Base-by-base conservation (phyloP, 2,888 invertebrate species). In the Xylocampa areola region DNA sequence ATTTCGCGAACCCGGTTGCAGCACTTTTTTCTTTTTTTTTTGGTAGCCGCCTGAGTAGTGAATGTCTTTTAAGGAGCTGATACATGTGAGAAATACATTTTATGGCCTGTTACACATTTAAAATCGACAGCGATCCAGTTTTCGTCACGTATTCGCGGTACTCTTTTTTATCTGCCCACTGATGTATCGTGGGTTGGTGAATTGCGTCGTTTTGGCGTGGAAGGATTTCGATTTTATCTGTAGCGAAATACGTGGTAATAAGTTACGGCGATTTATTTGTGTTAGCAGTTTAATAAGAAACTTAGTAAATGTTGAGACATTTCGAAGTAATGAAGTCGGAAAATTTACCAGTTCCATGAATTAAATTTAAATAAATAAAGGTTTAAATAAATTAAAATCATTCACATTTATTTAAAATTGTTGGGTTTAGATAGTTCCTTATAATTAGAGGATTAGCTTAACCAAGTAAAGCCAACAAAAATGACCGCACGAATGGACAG, bases 21-120 rank as follows among this genome's bases (percentile, higher is more conserved):
- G 70, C 74, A 74, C 77, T 49, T 73, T 75, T 74, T 39, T 49
- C 33, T 48, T 68, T 55, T 73, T 55, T 73, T 82, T 81, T 82
- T 84, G 74, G 86, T 82, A 84, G 83, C 81, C 68, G 69, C 62
- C 65, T 47, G 62, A 61, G 68, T 76, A 59, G 66, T 63, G 72
- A 73, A 76, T 68, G 76, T 77, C 77, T 80, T 81, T 79, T 77
- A 79, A 77, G 78, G 75, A 78, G 76, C 79, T 80, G 81, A 81
- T 82, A 81, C 81, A 83, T 80, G 81, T 80, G 80, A 80, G 80
- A 82, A 83, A 78, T 68, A 63, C 77, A 68, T 70, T 83, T 84
- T 84, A 84, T 79, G 78, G 75, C 71, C 72, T 76, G 79, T 76
- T 80, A 77, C 82, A 82, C 74, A 76, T 76, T 79, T 79, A 79